These are phyloP conservation scores for Coilia nasus DNA, from an alignment of 2,797 vertebrate species.

Conservation along the genomic window DNA sequence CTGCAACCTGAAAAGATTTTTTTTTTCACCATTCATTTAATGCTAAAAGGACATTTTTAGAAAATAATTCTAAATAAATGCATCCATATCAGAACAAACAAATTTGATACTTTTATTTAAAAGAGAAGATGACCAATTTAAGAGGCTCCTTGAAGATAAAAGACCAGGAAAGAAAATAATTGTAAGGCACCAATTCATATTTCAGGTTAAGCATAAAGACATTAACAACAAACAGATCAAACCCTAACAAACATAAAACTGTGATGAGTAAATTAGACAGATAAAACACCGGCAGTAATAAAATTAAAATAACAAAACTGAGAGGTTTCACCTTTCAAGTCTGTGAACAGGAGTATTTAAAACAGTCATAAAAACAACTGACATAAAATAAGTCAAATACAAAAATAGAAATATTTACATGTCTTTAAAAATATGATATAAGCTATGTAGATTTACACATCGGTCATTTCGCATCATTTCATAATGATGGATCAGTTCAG, in stretches of 20 bases:
- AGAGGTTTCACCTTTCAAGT: not conserved
- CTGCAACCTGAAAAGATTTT: not conserved
- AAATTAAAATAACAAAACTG: too few relatives aligned
- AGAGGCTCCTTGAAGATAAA: not conserved
- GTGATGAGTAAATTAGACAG: not conserved
- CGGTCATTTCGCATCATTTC: not conserved
- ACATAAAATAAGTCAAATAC: not conserved
- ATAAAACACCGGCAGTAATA: not conserved
- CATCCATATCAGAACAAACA: not conserved
- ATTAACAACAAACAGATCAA: conserved; percentile 2
- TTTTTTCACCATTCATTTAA: not conserved
- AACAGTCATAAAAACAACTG: not conserved
- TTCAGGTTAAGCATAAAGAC: not conserved
- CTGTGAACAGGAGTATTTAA: not conserved
- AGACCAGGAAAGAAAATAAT: not conserved
- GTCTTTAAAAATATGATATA: not conserved
- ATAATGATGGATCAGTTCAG: not conserved
- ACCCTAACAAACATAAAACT: too few relatives aligned
- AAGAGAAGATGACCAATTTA: not conserved
- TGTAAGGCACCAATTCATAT: not conserved
- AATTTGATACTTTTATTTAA: conserved; percentile 31
- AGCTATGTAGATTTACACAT: not conserved
- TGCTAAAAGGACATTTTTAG: not conserved
- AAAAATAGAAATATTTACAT: not conserved
- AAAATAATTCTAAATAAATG: not conserved